Conservation (phyloP, 2,113 vertebrate genomes). For the Oreochromis spilurus region DNA sequence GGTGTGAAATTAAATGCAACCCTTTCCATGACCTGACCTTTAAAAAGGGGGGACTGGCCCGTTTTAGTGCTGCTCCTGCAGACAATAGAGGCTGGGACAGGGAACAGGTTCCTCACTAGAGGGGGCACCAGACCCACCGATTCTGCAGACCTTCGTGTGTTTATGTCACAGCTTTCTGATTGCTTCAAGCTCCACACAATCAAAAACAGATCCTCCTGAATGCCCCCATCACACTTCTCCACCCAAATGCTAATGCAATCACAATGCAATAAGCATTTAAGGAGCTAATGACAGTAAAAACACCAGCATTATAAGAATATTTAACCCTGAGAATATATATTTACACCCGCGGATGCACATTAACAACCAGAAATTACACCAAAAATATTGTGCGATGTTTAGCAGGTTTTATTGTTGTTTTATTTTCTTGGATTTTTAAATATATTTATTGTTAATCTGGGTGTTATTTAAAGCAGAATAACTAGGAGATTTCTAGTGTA, state of each 20-base stretch:
- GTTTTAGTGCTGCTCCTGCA: not conserved
- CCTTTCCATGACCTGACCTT: not conserved
- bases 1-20: not conserved
- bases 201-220: not conserved
- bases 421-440: not conserved
- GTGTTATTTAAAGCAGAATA: not conserved
- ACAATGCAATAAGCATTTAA: not conserved
- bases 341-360: not conserved
- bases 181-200: not conserved
- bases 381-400: not conserved
- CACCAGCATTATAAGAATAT: not conserved
- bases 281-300: not conserved
- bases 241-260: not conserved
- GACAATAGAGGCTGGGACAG: slow-evolving; percentile 64
- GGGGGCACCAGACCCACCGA: slow-evolving; percentile 68
- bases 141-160: not conserved
- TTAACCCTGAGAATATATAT: not conserved
- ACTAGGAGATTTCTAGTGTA: not conserved
- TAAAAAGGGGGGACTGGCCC: not conserved
- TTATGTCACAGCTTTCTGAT: slow-evolving; percentile 18
- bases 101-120: slow-evolving; percentile 67
- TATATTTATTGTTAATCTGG: not conserved
- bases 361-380: not conserved
- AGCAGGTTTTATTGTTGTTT: not conserved
- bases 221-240: not conserved